Base-by-base conservation (phyloP, 2,888 invertebrate genomes). In the Anodontia alba region DNA sequence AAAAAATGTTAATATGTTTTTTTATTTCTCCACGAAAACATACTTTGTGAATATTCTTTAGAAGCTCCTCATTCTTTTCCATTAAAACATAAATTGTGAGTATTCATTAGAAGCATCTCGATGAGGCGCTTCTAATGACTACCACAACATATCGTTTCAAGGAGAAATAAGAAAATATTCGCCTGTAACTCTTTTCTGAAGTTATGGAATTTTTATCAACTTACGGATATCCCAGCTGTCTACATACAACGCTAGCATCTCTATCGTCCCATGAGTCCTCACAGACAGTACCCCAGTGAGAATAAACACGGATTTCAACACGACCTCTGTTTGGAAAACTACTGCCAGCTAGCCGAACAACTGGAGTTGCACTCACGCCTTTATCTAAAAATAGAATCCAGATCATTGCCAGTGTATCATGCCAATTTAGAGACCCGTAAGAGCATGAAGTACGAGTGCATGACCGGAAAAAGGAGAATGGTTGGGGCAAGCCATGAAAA, bases 211-310 rank as follows among this genome's bases (percentile, higher is more conserved):
- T 38, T 38, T 5, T 8, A 8, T 8, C 12, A 38, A 62, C 62
- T 62, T 62, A 62, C 62, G 62, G 3, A 29, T 62, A 62, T 31
- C 62, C 62, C 10, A 62, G 33, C 20, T 62, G 62, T 33, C 17
- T 62, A 33, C 62, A 62, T n/a, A 62, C 31, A 10, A 62, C 62
- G 1, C 12, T 23, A 12, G 62, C 62, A 33, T 5, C 23, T 1
- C 12, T 33, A 20, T 31, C 62, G 23, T 62, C 62, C 31, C 31
- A 62, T 26, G 26, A 20, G 29, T 62, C 33, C 10, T 62, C 33
- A 62, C 62, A 62, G 5, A 62, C 17, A 12, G 33, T 62, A 17
- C 62, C 62, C 62, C 62, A 62, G 62, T 62, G 29, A 33, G 31
- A 33, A 33, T 33, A 62, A 20, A 62, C 29, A 26, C 62, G 62